phyloP scores from a whole-genome alignment of 2,113 vertebrate species.

The Phyllostomus discolor region DNA sequence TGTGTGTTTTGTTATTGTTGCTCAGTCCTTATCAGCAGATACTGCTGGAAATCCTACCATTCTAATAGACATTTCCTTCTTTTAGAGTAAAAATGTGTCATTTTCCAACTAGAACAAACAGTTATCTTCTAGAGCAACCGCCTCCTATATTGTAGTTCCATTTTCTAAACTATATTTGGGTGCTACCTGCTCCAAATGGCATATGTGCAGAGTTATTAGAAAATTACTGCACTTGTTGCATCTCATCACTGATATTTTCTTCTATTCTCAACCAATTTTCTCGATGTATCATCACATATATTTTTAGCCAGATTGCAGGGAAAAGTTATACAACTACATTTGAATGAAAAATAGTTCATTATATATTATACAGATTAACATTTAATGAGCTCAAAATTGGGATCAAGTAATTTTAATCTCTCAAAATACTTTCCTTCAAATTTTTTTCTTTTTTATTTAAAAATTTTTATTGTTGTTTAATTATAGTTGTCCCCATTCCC shows the following conservation, averaged over 20 bases:
- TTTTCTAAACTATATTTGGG: slow-evolving; percentile 4
- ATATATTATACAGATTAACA: not conserved
- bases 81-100: not conserved
- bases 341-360: not conserved
- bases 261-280: not conserved
- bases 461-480: too few relatives aligned
- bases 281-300: not conserved
- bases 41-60: not conserved
- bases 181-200: not conserved
- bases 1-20: not conserved
- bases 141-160: not conserved
- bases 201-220: not conserved
- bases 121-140: not conserved
- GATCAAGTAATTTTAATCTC: not conserved
- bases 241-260: not conserved
- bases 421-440: not conserved
- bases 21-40: slow-evolving; percentile 10
- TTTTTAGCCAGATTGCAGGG: not conserved
- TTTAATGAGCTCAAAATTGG: not conserved
- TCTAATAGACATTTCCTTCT: not conserved
- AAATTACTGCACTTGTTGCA: not conserved
- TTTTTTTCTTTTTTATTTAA: not conserved
- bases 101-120: not conserved
- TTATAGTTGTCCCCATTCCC: too few relatives aligned
- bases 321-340: not conserved